Conservation (phyloP, 2,113 vertebrate genomes). For the Nyctibius bracteatus region DNA sequence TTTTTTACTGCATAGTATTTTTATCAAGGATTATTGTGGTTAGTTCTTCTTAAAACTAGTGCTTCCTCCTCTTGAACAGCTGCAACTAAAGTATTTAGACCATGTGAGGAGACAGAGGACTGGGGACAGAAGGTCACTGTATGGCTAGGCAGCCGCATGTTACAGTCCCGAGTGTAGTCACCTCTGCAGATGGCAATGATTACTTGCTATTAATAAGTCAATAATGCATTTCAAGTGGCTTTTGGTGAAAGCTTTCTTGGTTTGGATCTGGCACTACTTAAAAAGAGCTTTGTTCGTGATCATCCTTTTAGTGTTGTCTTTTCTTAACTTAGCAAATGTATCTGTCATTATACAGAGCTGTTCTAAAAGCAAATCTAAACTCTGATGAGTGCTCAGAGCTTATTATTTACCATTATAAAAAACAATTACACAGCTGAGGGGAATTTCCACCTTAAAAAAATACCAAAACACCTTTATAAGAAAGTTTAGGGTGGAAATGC, state of each 20-base stretch:
- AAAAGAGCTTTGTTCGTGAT: background rate
- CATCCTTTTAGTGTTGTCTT: background rate
- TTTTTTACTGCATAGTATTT: background rate
- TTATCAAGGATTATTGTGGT: background rate
- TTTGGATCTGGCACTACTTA: background rate
- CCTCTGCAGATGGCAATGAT: background rate
- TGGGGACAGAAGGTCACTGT: background rate
- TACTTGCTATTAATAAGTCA: background rate
- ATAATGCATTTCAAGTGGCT: background rate
- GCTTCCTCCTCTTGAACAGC: background rate
- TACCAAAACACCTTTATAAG: background rate
- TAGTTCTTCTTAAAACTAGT: background rate
- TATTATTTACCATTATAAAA: background rate
- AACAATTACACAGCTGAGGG: background rate
- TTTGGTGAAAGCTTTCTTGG: background rate
- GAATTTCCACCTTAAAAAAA: background rate
- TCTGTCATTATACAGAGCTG: background rate
- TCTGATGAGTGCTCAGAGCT: background rate
- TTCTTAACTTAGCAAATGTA: background rate
- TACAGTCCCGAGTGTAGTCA: background rate
- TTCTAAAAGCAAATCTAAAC: background rate
- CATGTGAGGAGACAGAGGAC: background rate
- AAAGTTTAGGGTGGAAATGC: background rate
- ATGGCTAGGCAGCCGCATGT: background rate
- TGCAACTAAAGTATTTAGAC: background rate